Percentiles rank a stretch among this genome's conserved stretches.
phyloP scores from a whole-genome alignment of 2,797 vertebrate genomes.

The Syngnathus rostellatus region DNA sequence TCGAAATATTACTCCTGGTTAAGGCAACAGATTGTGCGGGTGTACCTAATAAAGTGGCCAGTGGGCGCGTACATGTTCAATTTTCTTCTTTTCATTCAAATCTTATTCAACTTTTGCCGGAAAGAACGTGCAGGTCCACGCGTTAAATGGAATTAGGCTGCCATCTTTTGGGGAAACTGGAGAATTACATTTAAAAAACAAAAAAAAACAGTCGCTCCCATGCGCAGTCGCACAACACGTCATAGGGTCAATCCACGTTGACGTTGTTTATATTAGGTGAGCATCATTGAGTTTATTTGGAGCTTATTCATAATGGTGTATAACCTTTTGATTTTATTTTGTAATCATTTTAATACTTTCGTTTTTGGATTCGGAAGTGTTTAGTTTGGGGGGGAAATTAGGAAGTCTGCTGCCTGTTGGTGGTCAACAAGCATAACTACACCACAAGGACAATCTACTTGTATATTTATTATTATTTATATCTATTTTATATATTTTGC shows the following conservation, averaged over 20 bases:
- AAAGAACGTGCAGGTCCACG: not conserved
- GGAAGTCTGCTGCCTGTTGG: constrained; percentile 28
- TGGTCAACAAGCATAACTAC: constrained; percentile 16
- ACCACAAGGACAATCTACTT: constrained; percentile 5
- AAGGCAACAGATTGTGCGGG: too few species aligned
- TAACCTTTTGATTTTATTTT: too few species aligned
- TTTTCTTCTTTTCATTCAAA: not conserved
- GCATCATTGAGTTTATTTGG: too few species aligned
- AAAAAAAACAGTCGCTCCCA: not conserved
- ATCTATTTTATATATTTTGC: too few species aligned
- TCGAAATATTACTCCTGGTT: too few species aligned
- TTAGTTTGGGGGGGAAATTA: not conserved
- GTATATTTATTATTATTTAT: too few species aligned
- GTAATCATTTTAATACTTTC: too few species aligned
- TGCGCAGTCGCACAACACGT: too few species aligned
- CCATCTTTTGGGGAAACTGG: constrained; percentile 29
- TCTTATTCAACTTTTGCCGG: not conserved
- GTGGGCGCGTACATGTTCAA: not conserved
- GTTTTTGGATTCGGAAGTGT: not conserved
- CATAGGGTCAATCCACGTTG: too few species aligned
- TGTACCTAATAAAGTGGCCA: too few species aligned
- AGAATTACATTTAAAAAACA: not conserved
- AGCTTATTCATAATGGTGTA: not conserved
- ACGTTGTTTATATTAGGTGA: too few species aligned
- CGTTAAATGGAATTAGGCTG: constrained; percentile 15